Base-by-base conservation (phyloP, 2,888 invertebrate genomes). In the Stegana nigrithorax region DNA sequence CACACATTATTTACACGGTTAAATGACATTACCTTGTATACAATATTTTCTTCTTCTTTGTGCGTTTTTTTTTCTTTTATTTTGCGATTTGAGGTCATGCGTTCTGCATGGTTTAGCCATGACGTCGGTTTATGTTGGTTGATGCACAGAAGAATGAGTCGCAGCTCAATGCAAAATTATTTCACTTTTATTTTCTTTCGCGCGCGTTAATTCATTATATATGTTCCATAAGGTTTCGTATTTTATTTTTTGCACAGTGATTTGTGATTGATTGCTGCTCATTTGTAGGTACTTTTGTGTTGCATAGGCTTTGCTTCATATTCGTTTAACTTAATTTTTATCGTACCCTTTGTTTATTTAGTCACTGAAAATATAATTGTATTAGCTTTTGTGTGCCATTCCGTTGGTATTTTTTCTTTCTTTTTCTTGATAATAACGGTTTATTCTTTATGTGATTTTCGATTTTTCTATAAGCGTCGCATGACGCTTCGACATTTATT, bases 391-490 rank as follows among this genome's bases (percentile, higher is more conserved):
- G 42, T n/a, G 42, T 17, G 42, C 14, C 42, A 42, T 42, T 42
- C 19, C 6, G n/a, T 44, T 19, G 10, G 51, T 47, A 29, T 51
- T 17, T 51, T 51, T 23, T 45, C 7, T 36, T 39, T 60, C 45
- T 45, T 61, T 27, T 44, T 44, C 26, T 36, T 67, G 29, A 17
- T 23, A n/a, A n/a, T n/a, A n/a, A n/a, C n/a, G 8, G 58, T 29
- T 17, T 25, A 10, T 36, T 10, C 7, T 56, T 63, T 53, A n/a
- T 42, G 12, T 63, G 8, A 39, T 51, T n/a, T n/a, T n/a, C n/a
- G n/a, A n/a, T 39, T 39, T 39, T 14, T 39, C 10, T 4, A n/a
- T 8, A 8, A 39, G 39, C 39, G 39, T 17, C 14, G n/a, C 39
- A 39, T 39, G 14, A 29, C 29, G 39, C 39, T 17, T 25, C 12